Evolutionary conservation across 1,140 invertebrate genomes (phyloP).

Genomic region (Meloidogyne floridensis): DNA sequence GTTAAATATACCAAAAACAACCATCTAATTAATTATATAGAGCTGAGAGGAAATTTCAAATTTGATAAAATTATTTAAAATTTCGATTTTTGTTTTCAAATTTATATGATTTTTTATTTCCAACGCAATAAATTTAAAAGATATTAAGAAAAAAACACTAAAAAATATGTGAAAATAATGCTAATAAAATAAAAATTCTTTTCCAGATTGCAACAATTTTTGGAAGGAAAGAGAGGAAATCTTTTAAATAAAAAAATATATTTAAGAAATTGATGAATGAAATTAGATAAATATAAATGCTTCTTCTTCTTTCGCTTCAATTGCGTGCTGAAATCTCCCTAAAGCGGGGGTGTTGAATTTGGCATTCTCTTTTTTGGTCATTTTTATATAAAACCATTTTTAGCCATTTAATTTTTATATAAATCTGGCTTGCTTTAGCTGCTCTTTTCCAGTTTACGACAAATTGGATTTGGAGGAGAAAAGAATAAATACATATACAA

Average conservation of each 20-base stretch:
- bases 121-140: background rate
- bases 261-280: background rate
- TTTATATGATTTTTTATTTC: no score
- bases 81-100: no score
- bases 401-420: background rate
- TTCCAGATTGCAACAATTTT: conserved; percentile 1
- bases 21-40: no score
- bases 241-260: background rate
- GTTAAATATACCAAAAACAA: no score
- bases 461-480: background rate
- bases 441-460: background rate
- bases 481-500: background rate
- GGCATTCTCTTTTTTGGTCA: no score
- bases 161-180: conserved; percentile 17
- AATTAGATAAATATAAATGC: no score
- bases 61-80: background rate
- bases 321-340: no score
- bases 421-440: background rate
- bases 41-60: no score
- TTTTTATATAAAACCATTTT: no score
- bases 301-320: no score
- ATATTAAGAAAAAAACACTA: background rate
- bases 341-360: no score
- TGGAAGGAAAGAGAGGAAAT: background rate
- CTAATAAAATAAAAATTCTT: background rate